phyloP scores from a whole-genome alignment of 2,888 invertebrate species.

The Xanthostigma xanthostigma region DNA sequence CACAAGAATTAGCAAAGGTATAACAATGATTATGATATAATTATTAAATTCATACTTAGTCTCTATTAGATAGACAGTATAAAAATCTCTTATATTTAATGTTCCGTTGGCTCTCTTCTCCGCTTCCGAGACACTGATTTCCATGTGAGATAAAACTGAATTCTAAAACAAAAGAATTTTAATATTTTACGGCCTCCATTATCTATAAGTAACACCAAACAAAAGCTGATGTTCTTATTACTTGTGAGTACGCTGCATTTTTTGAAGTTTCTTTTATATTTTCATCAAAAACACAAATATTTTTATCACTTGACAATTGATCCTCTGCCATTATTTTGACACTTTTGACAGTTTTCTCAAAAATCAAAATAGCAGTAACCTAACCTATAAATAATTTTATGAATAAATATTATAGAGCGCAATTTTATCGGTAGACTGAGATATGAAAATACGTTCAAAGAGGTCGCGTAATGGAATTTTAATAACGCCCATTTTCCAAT shows the following conservation, averaged over 20 bases:
- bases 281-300: neutral
- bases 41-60: slow-evolving; percentile 44
- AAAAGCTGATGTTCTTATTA: slow-evolving; percentile 17
- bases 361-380: too few species aligned
- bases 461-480: too few species aligned
- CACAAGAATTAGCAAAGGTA: neutral
- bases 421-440: too few species aligned
- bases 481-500: too few species aligned
- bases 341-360: too few species aligned
- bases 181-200: too few species aligned
- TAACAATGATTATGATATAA: neutral
- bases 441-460: too few species aligned
- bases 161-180: slow-evolving; percentile 33
- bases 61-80: slow-evolving; percentile 64
- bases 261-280: slow-evolving; percentile 5
- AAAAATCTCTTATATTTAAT: slow-evolving; percentile 58
- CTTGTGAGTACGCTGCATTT: slow-evolving; percentile 3
- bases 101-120: slow-evolving; percentile 63
- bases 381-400: too few species aligned
- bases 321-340: too few species aligned
- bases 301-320: too few species aligned
- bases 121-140: slow-evolving; percentile 60
- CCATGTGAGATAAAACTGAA: slow-evolving; percentile 51
- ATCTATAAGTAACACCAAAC: slow-evolving; percentile 50
- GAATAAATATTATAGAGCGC: too few species aligned